Evolutionary conservation across 2,888 invertebrate genomes (phyloP), one percentile per base, ranked within the genome.

Genomic region (Muschampia plurimacula): DNA sequence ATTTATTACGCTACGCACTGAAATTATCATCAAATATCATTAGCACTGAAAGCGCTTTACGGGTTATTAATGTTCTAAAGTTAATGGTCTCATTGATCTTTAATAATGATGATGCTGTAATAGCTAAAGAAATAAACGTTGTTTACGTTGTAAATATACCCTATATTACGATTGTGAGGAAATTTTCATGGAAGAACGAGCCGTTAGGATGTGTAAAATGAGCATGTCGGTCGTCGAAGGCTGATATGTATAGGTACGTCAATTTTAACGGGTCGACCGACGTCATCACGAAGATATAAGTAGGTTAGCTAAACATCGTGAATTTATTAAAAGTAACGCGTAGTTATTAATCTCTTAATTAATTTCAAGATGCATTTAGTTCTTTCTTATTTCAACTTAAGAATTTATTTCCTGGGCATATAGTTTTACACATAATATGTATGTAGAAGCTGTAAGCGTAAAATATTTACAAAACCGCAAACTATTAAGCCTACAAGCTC

Each of bases 1-100:
- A 76, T 78, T 75, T 72, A 74, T 74, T 76, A 75, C 64, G 69
- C 52, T 64, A 69, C 69, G 66, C 68, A 70, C 46, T n/a, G n/a
- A n/a, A n/a, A n/a, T n/a, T n/a, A n/a, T n/a, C n/a, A n/a, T n/a
- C n/a, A 64, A 67, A 71, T 67, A 67, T 71, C 44, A 28, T 63
- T 65, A 72, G 67, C 67, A 39, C 72, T 67, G 22, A 62, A 67
- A 67, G 44, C 55, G 67, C 63, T 72, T 67, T 44, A 63, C 44
- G 55, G n/a, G 55, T 67, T 57, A 67, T 72, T 72, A 46, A 72
- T 67, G 32, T 41, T 32, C 62, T n/a, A 52, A 44, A 32, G 44
- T 55, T 66, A 70, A 70, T 36, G 46, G 63, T 63, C 57, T 32
- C 55, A 32, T n/a, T 36, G 60, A 10, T 36, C 36, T 10, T 36